Evolutionary conservation across 2,113 vertebrate species (phyloP), one percentile per base, ranked within the genome.

Genomic region (Hippocampus comes): DNA sequence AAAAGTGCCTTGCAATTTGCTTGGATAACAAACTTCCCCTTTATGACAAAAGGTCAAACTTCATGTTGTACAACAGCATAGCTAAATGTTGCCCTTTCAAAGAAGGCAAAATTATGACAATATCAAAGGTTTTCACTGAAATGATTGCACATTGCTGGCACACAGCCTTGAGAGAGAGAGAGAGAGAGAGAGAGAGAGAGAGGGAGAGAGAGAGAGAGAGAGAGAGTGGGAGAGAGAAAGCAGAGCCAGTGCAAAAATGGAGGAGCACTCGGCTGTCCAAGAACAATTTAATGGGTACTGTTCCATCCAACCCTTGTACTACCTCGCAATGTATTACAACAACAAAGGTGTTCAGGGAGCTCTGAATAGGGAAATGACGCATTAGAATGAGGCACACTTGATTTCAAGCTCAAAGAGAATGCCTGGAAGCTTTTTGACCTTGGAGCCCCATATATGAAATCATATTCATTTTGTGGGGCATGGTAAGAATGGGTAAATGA

Each of bases 141-240:
- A 67, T 76, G 4, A 70, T 69, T 80, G 49, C 23, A 73, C 78
- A 80, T 30, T 60, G 23, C 72, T 80, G 76, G 73, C 68, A 55
- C 21, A 69, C 25, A 71, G 23, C 17, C 65, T 42, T 75, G 81
- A 83, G 25, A 72, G 57, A 81, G 55, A 34, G 30, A 34, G 30
- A 34, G 34, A 38, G 34, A 38, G 34, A 38, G 34, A 34, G 30
- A 34, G 30, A 34, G 30, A 34, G 30, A 34, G 30, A 34, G 27
- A 27, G 27, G 2, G 27, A 27, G 81, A 83, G 25, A 72, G 57
- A 81, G 53, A 30, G 30, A 27, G 27, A 27, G 27, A 27, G 27
- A 27, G 27, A 27, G 27, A 27, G 27, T 2, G 27, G 2, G 27
- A 27, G 81, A 83, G 25, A 72, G 57, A 81, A 48, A 82, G 63